These are phyloP conservation scores for Selene dorsalis DNA, from an alignment of 2,797 vertebrate species.

Conservation along the genomic window DNA sequence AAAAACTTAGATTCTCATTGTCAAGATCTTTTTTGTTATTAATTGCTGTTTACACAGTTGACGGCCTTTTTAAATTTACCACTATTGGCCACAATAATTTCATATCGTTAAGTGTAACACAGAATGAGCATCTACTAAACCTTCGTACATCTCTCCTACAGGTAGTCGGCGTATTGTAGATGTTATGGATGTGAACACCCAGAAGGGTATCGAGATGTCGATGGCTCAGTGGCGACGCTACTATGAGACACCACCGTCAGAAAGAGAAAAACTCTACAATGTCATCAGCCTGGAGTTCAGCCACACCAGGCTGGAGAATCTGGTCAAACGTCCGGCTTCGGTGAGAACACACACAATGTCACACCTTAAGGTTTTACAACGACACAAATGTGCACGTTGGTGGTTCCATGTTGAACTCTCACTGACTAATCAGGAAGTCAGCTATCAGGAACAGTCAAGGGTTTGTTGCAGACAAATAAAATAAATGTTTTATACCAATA, in stretches of 20 bases:
- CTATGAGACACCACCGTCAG: conserved; percentile 94
- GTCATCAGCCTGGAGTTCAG: conserved; percentile 99
- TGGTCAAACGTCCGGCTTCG: conserved; percentile 93
- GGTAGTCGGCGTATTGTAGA: conserved; percentile 96
- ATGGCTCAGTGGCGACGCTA: conserved; percentile 99
- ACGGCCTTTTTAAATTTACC: not conserved
- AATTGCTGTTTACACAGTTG: too few species aligned
- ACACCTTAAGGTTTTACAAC: not conserved
- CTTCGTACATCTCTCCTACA: conserved; percentile 59
- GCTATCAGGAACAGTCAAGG: not conserved
- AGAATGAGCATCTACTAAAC: not conserved
- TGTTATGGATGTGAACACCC: conserved; percentile 98
- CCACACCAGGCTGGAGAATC: conserved; percentile 95
- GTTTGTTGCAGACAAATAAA: conserved; percentile 8
- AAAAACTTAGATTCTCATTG: not conserved
- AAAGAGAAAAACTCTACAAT: conserved; percentile 97
- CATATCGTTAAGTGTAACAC: not conserved
- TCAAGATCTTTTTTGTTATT: not conserved
- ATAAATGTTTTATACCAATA: not conserved
- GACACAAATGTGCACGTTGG: not conserved
- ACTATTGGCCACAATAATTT: not conserved
- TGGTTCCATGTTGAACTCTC: not conserved
- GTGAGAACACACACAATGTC: conserved; percentile 76
- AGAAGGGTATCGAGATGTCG: conserved; percentile 98
- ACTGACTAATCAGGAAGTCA: not conserved